Evolutionary conservation across 2,113 vertebrate genomes (phyloP), one percentile per base, ranked within the genome.

Genomic region (Rhynchopsitta pachyrhyncha): DNA sequence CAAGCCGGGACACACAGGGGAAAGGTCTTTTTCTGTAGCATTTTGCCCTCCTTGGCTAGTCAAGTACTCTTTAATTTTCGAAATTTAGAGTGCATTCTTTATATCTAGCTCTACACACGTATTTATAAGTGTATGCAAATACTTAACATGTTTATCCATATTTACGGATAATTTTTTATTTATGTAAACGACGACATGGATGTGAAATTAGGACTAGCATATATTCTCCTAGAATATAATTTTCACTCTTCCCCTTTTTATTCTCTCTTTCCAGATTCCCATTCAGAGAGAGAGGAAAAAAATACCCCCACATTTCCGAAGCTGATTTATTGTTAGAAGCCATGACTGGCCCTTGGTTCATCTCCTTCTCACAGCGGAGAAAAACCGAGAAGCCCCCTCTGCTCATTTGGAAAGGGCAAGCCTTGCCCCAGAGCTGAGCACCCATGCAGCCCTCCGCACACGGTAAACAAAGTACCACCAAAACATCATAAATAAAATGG

Each of bases 401-500:
- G 66, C 59, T 95, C 81, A 11, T 86, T 85, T 86, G 62, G 84
- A 49, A 85, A 91, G 39, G 47, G 37, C 59, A 94, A 95, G 67
- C 63, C 80, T 52, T 66, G 53, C 68, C 67, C 71, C 28, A 17
- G 69, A 59, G 87, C 82, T 55, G 91, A 91, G 62, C 17, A 6
- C 29, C 53, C 82, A 35, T 41, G 83, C 84, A 94, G 35, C 69
- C 94, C 90, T 83, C 82, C 63, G 76, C 55, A 39, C 89, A 80
- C 77, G 66, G 82, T 82, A 96, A 97, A 97, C 94, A 97, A 97
- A 98, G 97, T 97, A 82, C 82, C 94, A 60, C 63, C 16, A 95
- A 96, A 97, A 89, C 96, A 97, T 97, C 98, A 97, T 97, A 97
- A 96, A 97, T 98, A 98, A 98, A 98, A 98, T 96, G 97, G 97